Percentiles rank a stretch among this genome's conserved stretches.
Conservation (phyloP, 2,797 vertebrate genomes). For the Sebastes dallii region DNA sequence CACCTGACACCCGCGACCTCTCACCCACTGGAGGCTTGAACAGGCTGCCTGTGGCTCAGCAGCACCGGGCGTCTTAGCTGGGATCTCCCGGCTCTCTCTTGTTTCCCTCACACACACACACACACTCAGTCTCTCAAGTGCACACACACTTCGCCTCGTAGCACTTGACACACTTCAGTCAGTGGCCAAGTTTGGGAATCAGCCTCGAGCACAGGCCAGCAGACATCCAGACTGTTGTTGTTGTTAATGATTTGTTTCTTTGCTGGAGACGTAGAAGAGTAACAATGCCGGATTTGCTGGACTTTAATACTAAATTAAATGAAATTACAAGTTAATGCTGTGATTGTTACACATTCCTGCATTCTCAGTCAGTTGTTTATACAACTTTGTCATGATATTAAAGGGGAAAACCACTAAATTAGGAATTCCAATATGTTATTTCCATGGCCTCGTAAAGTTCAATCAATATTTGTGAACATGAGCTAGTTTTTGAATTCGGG, state of each 20-base stretch:
- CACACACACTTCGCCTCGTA: background rate
- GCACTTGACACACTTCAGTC: slow-evolving; percentile 60
- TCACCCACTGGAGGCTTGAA: slow-evolving; percentile 69
- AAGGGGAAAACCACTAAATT: too few relatives aligned
- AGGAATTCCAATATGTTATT: too few relatives aligned
- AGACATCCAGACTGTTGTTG: slow-evolving; percentile 3
- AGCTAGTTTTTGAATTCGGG: too few relatives aligned
- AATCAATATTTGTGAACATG: too few relatives aligned
- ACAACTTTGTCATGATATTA: background rate
- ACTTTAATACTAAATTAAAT: background rate
- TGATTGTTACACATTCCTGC: background rate
- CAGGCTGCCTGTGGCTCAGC: slow-evolving; percentile 38
- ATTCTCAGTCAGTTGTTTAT: background rate
- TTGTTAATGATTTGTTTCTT: background rate
- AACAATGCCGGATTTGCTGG: background rate
- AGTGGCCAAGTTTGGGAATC: slow-evolving; percentile 52
- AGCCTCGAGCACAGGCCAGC: background rate
- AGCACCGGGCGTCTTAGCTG: slow-evolving; percentile 45
- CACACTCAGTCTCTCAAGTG: background rate
- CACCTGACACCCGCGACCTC: slow-evolving; percentile 72
- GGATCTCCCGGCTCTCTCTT: slow-evolving; percentile 15
- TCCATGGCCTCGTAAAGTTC: too few relatives aligned
- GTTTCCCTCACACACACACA: background rate
- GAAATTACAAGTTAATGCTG: background rate
- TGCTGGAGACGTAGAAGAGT: background rate